phyloP scores from a whole-genome alignment of 1,140 invertebrate species.

The Apis florea region DNA sequence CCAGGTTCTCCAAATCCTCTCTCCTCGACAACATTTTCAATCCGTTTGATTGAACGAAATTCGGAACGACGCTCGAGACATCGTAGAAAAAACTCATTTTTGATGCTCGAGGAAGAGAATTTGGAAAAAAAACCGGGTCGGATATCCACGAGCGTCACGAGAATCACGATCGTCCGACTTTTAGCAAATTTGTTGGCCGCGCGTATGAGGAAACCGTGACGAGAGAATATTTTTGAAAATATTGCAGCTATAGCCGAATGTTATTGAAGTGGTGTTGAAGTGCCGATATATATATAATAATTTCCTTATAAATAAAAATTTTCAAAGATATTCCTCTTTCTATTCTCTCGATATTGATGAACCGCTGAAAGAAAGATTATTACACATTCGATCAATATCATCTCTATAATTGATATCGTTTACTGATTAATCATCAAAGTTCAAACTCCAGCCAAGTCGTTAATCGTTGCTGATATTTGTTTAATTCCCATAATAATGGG shows the following conservation, averaged over 20 bases:
- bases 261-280: not conserved
- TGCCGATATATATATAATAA: not conserved
- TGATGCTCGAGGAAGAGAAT: not conserved
- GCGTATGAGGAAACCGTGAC: not conserved
- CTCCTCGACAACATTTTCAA: conserved; percentile 18
- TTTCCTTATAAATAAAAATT: not conserved
- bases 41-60: conserved; percentile 40
- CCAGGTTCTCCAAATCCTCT: conserved; percentile 6
- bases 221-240: not conserved
- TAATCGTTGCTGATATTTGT: not conserved
- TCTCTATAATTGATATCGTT: not conserved
- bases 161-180: not conserved
- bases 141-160: not conserved
- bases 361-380: not conserved
- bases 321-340: not conserved
- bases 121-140: not conserved
- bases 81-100: conserved; percentile 5
- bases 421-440: not conserved
- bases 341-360: not conserved
- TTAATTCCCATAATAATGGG: not conserved
- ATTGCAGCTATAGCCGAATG: not conserved
- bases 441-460: not conserved
- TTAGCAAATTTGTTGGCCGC: not conserved
- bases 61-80: conserved; percentile 24
- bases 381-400: not conserved